Base-by-base conservation (phyloP, 1,140 invertebrate species). In the Euura saliciscinereae region DNA sequence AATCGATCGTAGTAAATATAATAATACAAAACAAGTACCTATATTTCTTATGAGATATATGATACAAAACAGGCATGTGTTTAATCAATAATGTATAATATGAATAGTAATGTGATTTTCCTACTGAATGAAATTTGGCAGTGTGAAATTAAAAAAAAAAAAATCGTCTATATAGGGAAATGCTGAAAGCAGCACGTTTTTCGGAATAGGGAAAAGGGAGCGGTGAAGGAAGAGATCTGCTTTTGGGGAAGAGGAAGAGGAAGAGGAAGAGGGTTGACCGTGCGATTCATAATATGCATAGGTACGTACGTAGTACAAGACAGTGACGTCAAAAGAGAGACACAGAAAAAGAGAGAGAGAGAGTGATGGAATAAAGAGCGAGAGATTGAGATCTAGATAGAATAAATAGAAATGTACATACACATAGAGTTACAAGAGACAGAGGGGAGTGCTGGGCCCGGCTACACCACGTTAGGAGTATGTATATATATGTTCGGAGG, bases 391-490 rank as follows among this genome's bases (percentile, higher is more conserved):
- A 64, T 2, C 6, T 28, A 13, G 42, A 65, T 43, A 71, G 42
- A 73, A 70, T 43, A 44, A 68, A 74, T 70, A 65, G 72, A 11
- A n/a, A 59, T 59, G 51, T 59, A 69, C 28, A 28, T 28, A 28
- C 28, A 28, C 28, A 28, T 28, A 28, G 70, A 83, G 74, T 44
- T 59, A 59, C 51, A 59, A 59, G 51, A 68, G 78, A 74, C 76
- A 80, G 81, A 79, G 80, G 77, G 84, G 82, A 86, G 84, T 84
- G 83, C 82, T 81, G 83, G 84, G 83, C 85, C 84, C 84, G 79
- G 85, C 86, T 87, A 87, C 84, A 87, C 84, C 86, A 85, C 79
- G 80, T 82, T 73, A 79, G 79, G 79, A 80, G 71, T n/a, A 70
- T 64, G 70, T 74, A 4, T n/a, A 59, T 11, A n/a, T 8, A 59